Base-by-base conservation (phyloP, 1,140 invertebrate genomes). In the Plutomurus gul region DNA sequence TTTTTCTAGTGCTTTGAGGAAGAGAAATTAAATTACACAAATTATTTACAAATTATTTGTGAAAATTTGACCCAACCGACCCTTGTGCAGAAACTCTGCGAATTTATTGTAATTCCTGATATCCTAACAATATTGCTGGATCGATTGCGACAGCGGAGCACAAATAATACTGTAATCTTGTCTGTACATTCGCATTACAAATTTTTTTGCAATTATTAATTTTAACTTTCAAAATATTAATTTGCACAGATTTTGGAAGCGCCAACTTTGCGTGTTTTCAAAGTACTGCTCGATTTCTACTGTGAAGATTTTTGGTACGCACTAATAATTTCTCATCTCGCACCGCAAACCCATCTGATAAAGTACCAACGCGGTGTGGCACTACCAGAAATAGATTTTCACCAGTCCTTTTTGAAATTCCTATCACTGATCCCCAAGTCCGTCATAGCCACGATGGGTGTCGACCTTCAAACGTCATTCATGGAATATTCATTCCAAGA, bases 281-380 rank as follows among this genome's bases (percentile, higher is more conserved):
- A 71, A n/a, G 33, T 76, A 1, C 74, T 79, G 36, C 40, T 79
- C 10, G 43, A 75, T n/a, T 76, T 79, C 27, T 76, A 79, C 43
- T 79, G 73, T 51, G 78, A 79, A 33, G 78, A 79, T 22, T 27
- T 79, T 6, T 79, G 78, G 78, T 76, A 79, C 39, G 37, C 46
- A 36, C 8, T 79, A 6, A 46, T 79, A 3, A 73, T 79, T 18
- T 74, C 56, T 11, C 43, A 79, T 39, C 37, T 79, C 16, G 43
- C 75, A 2, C 56, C 78, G 1, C 78, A 79, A 56, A 65, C 71
- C 40, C 73, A 79, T 37, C 27, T 79, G n/a, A 79, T 79, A 18
- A 74, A 75, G n/a, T 37, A 51, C 8, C 78, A 79, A 13, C 20
- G 72, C n/a, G 56, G 43, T 18, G 33, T 46, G 3, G 10, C 16